A percentile compares a stretch with the other conserved stretches of the same genome.
Evolutionary conservation across 2,888 invertebrate genomes (phyloP).

Genomic region (Oscheius sp.): DNA sequence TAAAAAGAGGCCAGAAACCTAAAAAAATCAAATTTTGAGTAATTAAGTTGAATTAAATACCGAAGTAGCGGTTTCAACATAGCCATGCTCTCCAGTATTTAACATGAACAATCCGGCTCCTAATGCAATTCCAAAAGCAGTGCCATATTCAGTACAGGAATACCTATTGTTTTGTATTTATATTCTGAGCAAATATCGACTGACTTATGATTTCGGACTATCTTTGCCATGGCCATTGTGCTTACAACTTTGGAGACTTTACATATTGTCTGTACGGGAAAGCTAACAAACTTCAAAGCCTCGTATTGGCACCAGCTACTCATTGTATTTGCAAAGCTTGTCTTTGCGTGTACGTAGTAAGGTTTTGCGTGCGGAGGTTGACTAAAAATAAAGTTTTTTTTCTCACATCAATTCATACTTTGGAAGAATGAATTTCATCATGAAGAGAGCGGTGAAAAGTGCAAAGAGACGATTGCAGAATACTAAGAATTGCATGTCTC

Average conservation of each 20-base stretch:
- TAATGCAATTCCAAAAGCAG: slow-evolving; percentile 85
- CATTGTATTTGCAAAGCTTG: slow-evolving; percentile 94
- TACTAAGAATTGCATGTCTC: slow-evolving; percentile 94
- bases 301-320: slow-evolving; percentile 99
- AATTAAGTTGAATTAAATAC: neutral
- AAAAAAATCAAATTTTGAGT: neutral
- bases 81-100: slow-evolving; percentile 25
- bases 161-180: no score
- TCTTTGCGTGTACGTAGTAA: slow-evolving; percentile 91
- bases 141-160: slow-evolving; percentile 84
- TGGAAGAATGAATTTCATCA: slow-evolving; percentile 70
- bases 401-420: slow-evolving; percentile 53
- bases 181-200: neutral
- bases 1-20: slow-evolving; percentile 80
- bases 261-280: slow-evolving; percentile 84
- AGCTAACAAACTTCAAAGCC: slow-evolving; percentile 95
- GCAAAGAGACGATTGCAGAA: slow-evolving; percentile 92
- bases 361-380: slow-evolving; percentile 83
- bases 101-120: slow-evolving; percentile 93
- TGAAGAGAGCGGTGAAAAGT: slow-evolving; percentile 79
- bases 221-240: slow-evolving; percentile 96
- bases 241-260: slow-evolving; percentile 98
- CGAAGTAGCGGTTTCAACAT: slow-evolving; percentile 23
- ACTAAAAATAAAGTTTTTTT: no score
- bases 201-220: slow-evolving; percentile 78